A percentile compares a stretch with the other conserved stretches of the same genome.
Conservation (phyloP, 1,140 invertebrate species). For the Nylanderia fulva region DNA sequence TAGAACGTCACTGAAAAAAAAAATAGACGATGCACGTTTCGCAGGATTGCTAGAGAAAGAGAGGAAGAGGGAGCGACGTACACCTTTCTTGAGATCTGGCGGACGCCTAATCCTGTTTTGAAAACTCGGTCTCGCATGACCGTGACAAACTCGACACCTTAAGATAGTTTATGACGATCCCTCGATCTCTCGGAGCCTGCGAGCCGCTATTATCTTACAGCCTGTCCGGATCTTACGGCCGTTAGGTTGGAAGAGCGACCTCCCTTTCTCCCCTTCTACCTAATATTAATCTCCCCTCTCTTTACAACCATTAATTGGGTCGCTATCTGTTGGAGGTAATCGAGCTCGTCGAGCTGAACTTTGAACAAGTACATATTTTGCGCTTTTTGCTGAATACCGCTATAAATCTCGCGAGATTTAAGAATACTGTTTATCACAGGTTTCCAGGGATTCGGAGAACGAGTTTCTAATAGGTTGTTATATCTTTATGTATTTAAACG, state of each 20-base stretch:
- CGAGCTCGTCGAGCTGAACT: slow-evolving; percentile 17
- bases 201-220: slow-evolving; percentile 67
- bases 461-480: not conserved
- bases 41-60: slow-evolving; percentile 50
- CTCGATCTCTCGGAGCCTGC: slow-evolving; percentile 44
- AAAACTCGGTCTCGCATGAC: slow-evolving; percentile 79
- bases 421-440: not conserved
- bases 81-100: slow-evolving; percentile 63
- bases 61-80: not conserved
- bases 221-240: slow-evolving; percentile 24
- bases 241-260: not conserved
- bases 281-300: slow-evolving; percentile 48
- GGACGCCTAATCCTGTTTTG: slow-evolving; percentile 80
- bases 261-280: slow-evolving; percentile 44
- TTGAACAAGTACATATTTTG: not conserved
- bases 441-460: not conserved
- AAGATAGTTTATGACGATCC: slow-evolving; percentile 76
- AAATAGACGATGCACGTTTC: slow-evolving; percentile 78
- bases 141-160: slow-evolving; percentile 80
- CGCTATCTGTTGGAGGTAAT: slow-evolving; percentile 66
- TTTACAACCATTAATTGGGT: slow-evolving; percentile 66
- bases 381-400: not conserved
- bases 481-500: not conserved
- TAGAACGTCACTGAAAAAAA: slow-evolving; percentile 70
- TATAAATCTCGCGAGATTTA: slow-evolving; percentile 23